Percentiles rank a stretch among this genome's conserved stretches.
Evolutionary conservation across 2,797 vertebrate species (phyloP).

Genomic region (Propithecus deckenii): DNA sequence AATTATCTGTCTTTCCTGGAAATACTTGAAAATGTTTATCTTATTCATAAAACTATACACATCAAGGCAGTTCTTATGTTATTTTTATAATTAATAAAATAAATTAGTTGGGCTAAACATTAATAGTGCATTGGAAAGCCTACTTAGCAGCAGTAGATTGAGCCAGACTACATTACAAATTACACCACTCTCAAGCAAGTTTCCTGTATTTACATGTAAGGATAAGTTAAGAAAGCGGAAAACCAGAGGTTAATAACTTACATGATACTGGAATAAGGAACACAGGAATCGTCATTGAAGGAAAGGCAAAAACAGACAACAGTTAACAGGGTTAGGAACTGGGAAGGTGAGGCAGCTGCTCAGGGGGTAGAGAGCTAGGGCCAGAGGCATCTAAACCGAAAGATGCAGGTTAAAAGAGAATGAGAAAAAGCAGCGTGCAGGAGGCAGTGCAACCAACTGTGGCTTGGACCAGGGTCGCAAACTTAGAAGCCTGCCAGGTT

Average conservation of each 20-base stretch:
- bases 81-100: constrained; percentile 48
- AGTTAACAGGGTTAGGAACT: constrained; percentile 88
- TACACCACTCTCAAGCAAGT: constrained; percentile 30
- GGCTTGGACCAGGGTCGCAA: background rate
- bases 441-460: constrained; percentile 27
- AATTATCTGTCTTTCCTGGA: constrained; percentile 71
- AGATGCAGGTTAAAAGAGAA: constrained; percentile 72
- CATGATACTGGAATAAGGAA: constrained; percentile 99
- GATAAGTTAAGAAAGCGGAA: constrained; percentile 80
- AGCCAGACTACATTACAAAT: constrained; percentile 39
- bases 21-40: constrained; percentile 34
- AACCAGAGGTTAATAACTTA: constrained; percentile 93
- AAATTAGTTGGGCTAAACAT: background rate
- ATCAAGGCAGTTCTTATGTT: constrained; percentile 36
- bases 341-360: constrained; percentile 79
- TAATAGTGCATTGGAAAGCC: background rate
- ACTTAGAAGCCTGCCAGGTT: background rate
- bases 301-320: constrained; percentile 89
- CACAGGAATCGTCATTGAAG: constrained; percentile 93
- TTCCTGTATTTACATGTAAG: constrained; percentile 21
- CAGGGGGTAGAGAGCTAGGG: constrained; percentile 74
- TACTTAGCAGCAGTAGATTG: background rate
- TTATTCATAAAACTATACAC: constrained; percentile 62
- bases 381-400: constrained; percentile 80
- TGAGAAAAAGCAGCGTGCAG: constrained; percentile 78